Evolutionary conservation across 1,140 invertebrate species (phyloP).

Genomic region (Centruroides sculpturatus): DNA sequence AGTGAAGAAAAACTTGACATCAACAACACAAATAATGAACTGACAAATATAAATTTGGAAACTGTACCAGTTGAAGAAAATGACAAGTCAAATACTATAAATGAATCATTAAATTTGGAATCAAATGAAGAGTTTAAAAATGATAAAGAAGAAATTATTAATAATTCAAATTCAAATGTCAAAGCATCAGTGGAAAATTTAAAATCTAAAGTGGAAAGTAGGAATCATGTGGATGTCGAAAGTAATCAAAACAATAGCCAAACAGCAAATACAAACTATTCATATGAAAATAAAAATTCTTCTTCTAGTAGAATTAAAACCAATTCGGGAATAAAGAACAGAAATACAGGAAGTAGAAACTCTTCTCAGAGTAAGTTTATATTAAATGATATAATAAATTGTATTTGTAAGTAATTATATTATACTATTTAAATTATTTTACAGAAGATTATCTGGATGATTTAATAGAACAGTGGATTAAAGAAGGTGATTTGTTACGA

Average conservation of each 20-base stretch:
- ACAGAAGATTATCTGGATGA: conserved; percentile 19
- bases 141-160: background rate
- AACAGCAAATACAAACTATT: background rate
- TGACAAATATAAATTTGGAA: background rate
- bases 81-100: background rate
- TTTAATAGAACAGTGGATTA: conserved; percentile 21
- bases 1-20: background rate
- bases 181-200: background rate
- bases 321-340: background rate
- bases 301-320: background rate
- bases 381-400: background rate
- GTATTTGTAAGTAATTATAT: background rate
- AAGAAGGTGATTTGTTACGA: conserved; percentile 20
- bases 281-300: background rate
- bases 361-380: background rate
- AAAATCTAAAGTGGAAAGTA: background rate
- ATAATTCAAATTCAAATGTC: background rate
- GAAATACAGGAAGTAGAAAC: background rate
- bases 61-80: background rate
- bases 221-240: background rate
- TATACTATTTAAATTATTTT: background rate
- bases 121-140: background rate
- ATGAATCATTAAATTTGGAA: background rate
- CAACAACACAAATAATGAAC: background rate
- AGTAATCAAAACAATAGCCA: background rate